phyloP scores from a whole-genome alignment of 2,888 invertebrate genomes.

The Drosophila birchii region DNA sequence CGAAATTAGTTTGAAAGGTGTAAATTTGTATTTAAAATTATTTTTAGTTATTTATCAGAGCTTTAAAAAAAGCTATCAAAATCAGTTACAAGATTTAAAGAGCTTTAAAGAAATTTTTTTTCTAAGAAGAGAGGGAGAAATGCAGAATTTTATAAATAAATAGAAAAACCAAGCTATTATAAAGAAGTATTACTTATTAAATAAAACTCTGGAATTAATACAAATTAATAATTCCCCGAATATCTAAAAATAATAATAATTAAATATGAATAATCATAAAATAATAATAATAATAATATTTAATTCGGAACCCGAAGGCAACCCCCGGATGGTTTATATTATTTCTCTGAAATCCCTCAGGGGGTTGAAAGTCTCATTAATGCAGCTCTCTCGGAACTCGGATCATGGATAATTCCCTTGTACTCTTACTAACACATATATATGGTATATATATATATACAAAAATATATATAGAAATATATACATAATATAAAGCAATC shows the following conservation, averaged over 20 bases:
- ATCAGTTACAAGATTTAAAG: too few relatives aligned
- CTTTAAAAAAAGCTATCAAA: too few relatives aligned
- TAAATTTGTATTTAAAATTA: too few relatives aligned
- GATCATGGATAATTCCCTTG: slow-evolving; percentile 2
- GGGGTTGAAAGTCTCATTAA: slow-evolving; percentile 36
- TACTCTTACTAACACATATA: slow-evolving; percentile 2
- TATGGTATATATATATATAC: background rate
- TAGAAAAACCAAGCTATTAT: background rate
- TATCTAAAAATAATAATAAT: slow-evolving; percentile 10
- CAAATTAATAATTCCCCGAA: background rate
- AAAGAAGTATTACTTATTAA: background rate
- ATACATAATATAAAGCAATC: background rate
- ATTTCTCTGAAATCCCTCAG: slow-evolving; percentile 21
- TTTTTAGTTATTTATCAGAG: too few relatives aligned
- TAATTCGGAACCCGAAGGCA: slow-evolving; percentile 1
- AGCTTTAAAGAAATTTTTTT: background rate
- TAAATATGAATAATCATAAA: slow-evolving; percentile 11
- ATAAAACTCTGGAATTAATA: background rate
- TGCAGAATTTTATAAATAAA: too few relatives aligned
- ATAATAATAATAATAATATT: slow-evolving; percentile 15
- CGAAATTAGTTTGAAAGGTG: too few relatives aligned
- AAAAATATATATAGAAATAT: background rate
- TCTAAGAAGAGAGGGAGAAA: too few relatives aligned
- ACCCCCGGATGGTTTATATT: slow-evolving; percentile 19
- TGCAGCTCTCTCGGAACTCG: slow-evolving; percentile 2